Conservation (phyloP, 2,888 invertebrate genomes). For the Microchrysa polita region DNA sequence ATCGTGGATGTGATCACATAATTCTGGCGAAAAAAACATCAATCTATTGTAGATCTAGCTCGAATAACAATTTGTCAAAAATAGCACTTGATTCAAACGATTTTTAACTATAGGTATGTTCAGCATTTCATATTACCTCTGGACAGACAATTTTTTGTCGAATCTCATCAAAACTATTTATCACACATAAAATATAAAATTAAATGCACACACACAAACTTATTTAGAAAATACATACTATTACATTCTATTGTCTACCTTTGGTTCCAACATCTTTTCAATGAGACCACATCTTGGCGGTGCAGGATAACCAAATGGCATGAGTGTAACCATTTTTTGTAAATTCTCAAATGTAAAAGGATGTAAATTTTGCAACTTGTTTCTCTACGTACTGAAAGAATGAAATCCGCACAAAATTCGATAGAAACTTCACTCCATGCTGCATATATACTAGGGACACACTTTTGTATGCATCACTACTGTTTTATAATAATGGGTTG, state of each 20-base stretch:
- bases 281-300: slow-evolving; percentile 65
- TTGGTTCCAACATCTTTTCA: slow-evolving; percentile 65
- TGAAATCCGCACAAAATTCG: not conserved
- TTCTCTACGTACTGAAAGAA: not conserved
- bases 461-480: not conserved
- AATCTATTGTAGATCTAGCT: too few relatives aligned
- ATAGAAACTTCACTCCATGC: slow-evolving; percentile 33
- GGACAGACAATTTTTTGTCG: too few relatives aligned
- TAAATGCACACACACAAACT: not conserved
- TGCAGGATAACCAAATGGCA: slow-evolving; percentile 65
- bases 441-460: slow-evolving; percentile 5
- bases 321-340: slow-evolving; percentile 61
- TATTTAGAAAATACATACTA: slow-evolving; percentile 17
- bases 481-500: not conserved
- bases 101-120: too few relatives aligned
- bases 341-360: not conserved
- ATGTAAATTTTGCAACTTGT: not conserved
- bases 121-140: too few relatives aligned
- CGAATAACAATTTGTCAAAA: too few relatives aligned
- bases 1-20: too few relatives aligned
- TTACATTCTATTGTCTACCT: slow-evolving; percentile 57
- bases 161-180: too few relatives aligned
- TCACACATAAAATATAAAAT: too few relatives aligned
- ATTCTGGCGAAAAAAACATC: too few relatives aligned
- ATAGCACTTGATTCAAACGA: too few relatives aligned